Conservation (phyloP, 2,888 invertebrate genomes). For the Steinernema scapterisci region DNA sequence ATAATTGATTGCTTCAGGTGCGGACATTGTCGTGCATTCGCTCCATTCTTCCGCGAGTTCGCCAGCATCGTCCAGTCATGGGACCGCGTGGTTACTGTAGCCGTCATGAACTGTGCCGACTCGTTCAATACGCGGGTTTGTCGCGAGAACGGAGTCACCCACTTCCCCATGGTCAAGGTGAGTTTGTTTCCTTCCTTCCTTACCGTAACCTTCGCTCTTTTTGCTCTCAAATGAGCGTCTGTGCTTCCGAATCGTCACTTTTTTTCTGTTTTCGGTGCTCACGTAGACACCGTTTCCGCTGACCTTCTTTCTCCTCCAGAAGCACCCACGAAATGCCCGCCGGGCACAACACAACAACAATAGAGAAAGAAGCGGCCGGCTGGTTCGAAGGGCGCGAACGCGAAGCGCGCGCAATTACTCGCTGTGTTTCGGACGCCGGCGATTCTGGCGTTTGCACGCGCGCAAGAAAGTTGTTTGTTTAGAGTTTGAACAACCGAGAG, state of each 20-base stretch:
- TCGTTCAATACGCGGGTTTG: conserved; percentile 60
- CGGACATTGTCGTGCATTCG: conserved; percentile 88
- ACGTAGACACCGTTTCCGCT: conserved; percentile 28
- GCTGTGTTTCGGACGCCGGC: conserved; percentile 7
- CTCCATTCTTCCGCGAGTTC: conserved; percentile 81
- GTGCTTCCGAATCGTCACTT: no score
- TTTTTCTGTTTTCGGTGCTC: conserved; percentile 2
- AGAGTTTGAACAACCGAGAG: conserved; percentile 17
- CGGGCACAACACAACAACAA: neutral
- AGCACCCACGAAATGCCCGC: neutral
- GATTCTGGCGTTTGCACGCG: neutral
- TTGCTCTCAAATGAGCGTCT: no score
- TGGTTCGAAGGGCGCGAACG: neutral
- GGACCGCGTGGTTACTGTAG: conserved; percentile 48
- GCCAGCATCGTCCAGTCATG: conserved; percentile 71
- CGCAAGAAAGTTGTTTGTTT: neutral
- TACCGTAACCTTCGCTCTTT: no score
- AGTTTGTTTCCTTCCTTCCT: neutral
- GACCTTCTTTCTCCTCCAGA: conserved; percentile 32
- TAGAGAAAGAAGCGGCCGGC: neutral
- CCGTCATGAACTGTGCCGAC: conserved; percentile 66
- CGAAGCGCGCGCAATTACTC: conserved; percentile 2
- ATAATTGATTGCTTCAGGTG: conserved; percentile 71
- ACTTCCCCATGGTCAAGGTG: conserved; percentile 66
- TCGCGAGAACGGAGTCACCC: conserved; percentile 59